A percentile compares a stretch with the other conserved stretches of the same genome.
phyloP scores from a whole-genome alignment of 2,888 invertebrate genomes.

The Anorthoa munda region DNA sequence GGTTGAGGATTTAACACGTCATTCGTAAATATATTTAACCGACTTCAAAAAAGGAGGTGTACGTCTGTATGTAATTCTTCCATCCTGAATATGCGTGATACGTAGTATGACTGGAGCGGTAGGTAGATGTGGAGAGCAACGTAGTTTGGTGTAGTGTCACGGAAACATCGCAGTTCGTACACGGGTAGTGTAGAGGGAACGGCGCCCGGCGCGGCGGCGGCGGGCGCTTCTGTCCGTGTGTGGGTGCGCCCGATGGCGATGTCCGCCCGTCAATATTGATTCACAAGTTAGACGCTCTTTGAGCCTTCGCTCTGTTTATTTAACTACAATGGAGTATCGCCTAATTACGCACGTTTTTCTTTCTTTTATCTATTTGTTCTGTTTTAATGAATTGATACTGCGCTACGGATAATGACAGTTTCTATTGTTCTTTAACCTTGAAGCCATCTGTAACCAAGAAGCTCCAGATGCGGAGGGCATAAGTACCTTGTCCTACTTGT shows the following conservation, averaged over 20 bases:
- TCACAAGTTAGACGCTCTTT: neutral
- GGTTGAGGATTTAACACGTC: too few species aligned
- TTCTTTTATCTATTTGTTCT: slow-evolving; percentile 1
- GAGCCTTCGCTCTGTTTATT: neutral
- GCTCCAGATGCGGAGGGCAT: neutral
- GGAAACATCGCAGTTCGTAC: neutral
- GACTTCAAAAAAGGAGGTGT: neutral
- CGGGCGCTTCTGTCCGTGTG: neutral
- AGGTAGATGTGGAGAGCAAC: neutral
- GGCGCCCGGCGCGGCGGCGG: neutral
- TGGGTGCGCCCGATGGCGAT: neutral
- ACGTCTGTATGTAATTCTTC: neutral
- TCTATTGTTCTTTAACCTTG: neutral
- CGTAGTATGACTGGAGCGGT: neutral
- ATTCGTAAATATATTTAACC: neutral
- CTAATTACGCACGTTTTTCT: slow-evolving; percentile 1
- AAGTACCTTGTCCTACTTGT: neutral
- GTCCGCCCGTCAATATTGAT: slow-evolving; percentile 3
- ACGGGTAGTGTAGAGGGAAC: neutral
- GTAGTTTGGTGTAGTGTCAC: neutral
- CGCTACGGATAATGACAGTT: neutral
- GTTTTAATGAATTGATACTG: neutral
- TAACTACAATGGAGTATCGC: slow-evolving; percentile 10
- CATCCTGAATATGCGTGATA: neutral
- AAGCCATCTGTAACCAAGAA: neutral